Evolutionary conservation across 2,888 invertebrate species (phyloP), one percentile per base, ranked within the genome.

Genomic region (Chaetogeoica ovagalla): DNA sequence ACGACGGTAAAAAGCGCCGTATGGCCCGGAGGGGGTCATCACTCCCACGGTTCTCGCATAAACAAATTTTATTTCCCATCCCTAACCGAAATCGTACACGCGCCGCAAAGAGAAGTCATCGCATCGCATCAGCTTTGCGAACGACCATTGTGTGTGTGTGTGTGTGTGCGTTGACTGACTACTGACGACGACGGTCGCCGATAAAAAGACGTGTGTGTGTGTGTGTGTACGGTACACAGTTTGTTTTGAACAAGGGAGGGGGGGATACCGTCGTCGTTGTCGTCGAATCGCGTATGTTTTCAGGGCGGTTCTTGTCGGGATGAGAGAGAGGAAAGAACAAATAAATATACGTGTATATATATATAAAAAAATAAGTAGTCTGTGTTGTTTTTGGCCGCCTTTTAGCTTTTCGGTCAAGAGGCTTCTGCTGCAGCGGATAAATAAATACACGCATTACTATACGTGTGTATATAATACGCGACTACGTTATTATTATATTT

Each of bases 41-140:
- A 71, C 69, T 79, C 79, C 79, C 79, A 79, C 79, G 79, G 79
- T 79, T 79, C 79, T 79, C 79, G 63, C 79, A 63, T 79, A 79
- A 70, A 79, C 70, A 65, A 69, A 79, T 79, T 79, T 62, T 71
- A 63, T 52, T 68, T 66, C 55, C 70, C 70, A 1, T 4, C 30
- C 30, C 30, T 4, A 1, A 30, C 43, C 63, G 23, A 59, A 30
- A 75, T n/a, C 48, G 19, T 30, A 2, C n/a, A n/a, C 70, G 17
- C 62, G 17, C n/a, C 52, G 37, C 21, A 21, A 23, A 9, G 5
- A 70, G 52, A 70, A 71, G 77, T 77, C 69, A 77, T 77, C 62
- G 17, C 52, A 17, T 60, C 69, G n/a, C n/a, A n/a, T n/a, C n/a
- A n/a, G n/a, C n/a, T n/a, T n/a, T n/a, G n/a, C n/a, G n/a, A 48